phyloP scores from a whole-genome alignment of 2,888 invertebrate species.

The Orthonevra nobilis region DNA sequence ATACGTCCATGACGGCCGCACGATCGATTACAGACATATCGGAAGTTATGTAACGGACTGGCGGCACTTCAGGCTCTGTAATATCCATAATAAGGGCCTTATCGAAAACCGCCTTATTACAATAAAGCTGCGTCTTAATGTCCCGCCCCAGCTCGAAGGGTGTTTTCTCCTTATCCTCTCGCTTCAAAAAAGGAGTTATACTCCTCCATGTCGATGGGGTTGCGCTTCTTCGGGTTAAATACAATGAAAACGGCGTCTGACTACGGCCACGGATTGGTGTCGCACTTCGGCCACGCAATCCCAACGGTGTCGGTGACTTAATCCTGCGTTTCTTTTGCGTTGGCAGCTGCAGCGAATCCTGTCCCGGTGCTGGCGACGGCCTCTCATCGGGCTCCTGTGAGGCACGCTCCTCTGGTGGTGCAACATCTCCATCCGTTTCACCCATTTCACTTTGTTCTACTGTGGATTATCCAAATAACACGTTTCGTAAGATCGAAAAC shows the following conservation, averaged over 20 bases:
- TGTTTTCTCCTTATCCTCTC: slow-evolving; percentile 80
- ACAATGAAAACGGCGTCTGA: slow-evolving; percentile 78
- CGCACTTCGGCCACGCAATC: slow-evolving; percentile 79
- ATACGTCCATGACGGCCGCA: slow-evolving; percentile 80
- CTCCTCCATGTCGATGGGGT: slow-evolving; percentile 80
- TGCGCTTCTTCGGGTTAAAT: slow-evolving; percentile 79
- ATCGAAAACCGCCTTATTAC: slow-evolving; percentile 80
- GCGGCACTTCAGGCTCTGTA: slow-evolving; percentile 77
- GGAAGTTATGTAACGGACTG: slow-evolving; percentile 80
- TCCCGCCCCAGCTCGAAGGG: slow-evolving; percentile 79
- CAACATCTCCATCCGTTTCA: slow-evolving; percentile 78
- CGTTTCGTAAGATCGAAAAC: slow-evolving; percentile 69
- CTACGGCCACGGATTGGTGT: slow-evolving; percentile 80
- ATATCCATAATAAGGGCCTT: slow-evolving; percentile 80
- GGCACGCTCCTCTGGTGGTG: slow-evolving; percentile 74
- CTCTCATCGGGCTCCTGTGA: slow-evolving; percentile 76
- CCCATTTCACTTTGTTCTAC: slow-evolving; percentile 75
- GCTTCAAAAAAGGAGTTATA: slow-evolving; percentile 79
- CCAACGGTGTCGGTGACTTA: slow-evolving; percentile 79
- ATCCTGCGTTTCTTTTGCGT: slow-evolving; percentile 78
- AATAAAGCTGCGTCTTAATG: slow-evolving; percentile 77
- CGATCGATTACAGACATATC: slow-evolving; percentile 80
- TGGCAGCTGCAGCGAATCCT: slow-evolving; percentile 78
- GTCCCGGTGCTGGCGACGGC: slow-evolving; percentile 74
- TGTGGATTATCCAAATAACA: slow-evolving; percentile 73